Evolutionary conservation across 92 coral and sea anemone genomes (phyloP), one percentile per base, ranked within the genome.

Genomic region (Desmophyllum pertusum): DNA sequence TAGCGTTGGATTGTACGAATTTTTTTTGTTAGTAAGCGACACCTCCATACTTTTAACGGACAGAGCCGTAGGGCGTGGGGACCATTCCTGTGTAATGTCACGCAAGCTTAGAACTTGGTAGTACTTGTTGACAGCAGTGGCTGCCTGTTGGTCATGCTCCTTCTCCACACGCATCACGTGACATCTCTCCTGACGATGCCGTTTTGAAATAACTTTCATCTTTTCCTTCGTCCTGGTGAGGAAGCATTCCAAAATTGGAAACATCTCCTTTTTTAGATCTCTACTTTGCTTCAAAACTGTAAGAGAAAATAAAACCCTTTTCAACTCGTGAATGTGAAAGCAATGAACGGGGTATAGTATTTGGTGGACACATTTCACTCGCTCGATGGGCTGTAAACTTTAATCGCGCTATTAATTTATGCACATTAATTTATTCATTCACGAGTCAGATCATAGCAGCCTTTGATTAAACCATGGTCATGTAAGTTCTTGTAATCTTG

Each of bases 21-120:
- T 7, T 25, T 27, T 41, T 25, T 27, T 41, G 31, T 29, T 30
- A 0, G 11, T 10, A 15, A 38, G 31, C 37, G 35, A 46, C 0
- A 18, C 43, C 35, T 31, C 33, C 35, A 59, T 33, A 27, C 17
- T 59, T 59, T 25, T 59, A 33, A 59, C 15, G 35, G 33, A 25
- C 65, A n/a, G n/a, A n/a, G n/a, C n/a, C n/a, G 21, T 0, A 6
- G 15, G 31, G 42, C 74, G 40, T 36, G 10, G 84, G 43, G 46
- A n/a, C 84, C 84, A 80, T 29, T 80, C 67, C 18, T 80, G 84
- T 5, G 14, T 76, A 67, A 80, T 80, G 76, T 80, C 84, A n/a
- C 84, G 84, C 30, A 33, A 57, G 38, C 86, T 73, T 30, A 82
- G 57, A 8, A 72, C 10, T 39, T 82, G 61, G 57, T 71, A 82